phyloP scores from a whole-genome alignment of 2,888 invertebrate genomes.

The Idaea dimidiata region DNA sequence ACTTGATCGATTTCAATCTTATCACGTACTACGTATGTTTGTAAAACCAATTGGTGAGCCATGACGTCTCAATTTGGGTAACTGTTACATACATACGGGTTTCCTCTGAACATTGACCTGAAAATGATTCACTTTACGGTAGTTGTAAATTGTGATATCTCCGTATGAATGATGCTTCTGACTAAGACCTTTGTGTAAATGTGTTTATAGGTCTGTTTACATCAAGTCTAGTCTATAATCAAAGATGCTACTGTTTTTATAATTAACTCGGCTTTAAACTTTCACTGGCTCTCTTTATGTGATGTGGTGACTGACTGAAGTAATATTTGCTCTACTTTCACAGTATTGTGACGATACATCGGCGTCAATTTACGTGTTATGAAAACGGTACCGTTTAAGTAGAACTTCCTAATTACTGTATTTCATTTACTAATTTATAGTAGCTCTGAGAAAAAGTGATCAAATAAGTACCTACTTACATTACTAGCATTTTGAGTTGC shows the following conservation, averaged over 20 bases:
- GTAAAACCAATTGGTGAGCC: slow-evolving; percentile 56
- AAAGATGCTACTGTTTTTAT: slow-evolving; percentile 24
- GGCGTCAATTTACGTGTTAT: not conserved
- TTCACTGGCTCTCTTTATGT: slow-evolving; percentile 29
- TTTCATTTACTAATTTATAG: no score
- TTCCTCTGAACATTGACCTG: slow-evolving; percentile 66
- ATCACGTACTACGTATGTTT: slow-evolving; percentile 64
- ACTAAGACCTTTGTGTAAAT: slow-evolving; percentile 37
- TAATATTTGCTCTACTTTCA: slow-evolving; percentile 10
- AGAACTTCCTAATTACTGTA: not conserved
- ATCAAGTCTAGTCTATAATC: slow-evolving; percentile 22
- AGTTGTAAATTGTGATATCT: slow-evolving; percentile 39
- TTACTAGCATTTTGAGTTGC: not conserved
- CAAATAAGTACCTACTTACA: no score
- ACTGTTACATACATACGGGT: slow-evolving; percentile 61
- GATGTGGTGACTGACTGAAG: slow-evolving; percentile 16
- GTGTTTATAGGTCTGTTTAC: slow-evolving; percentile 47
- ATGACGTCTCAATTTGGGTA: slow-evolving; percentile 71
- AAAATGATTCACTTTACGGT: slow-evolving; percentile 70
- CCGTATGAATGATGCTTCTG: slow-evolving; percentile 45
- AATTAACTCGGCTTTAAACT: slow-evolving; percentile 30
- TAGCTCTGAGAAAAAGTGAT: not conserved
- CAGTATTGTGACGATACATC: not conserved
- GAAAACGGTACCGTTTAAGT: not conserved
- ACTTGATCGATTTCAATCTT: slow-evolving; percentile 56